Conservation (phyloP, 2,113 vertebrate species). For the Xiphias gladius region DNA sequence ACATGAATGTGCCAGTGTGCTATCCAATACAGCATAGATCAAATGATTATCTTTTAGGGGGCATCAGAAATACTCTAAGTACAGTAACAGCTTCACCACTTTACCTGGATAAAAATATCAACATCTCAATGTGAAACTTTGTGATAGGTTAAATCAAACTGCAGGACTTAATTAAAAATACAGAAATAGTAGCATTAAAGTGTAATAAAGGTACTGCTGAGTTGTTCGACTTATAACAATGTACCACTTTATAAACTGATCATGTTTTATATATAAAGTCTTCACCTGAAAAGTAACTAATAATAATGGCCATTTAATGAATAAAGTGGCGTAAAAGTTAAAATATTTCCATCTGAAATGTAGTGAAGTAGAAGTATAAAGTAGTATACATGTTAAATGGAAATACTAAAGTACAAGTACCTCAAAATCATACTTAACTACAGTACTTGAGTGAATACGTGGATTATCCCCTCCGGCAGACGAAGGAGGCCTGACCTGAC, state of each 20-base stretch:
- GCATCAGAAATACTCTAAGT: no score
- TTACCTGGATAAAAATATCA: background rate
- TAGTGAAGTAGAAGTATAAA: background rate
- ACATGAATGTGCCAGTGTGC: background rate
- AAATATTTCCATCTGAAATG: background rate
- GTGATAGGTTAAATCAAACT: no score
- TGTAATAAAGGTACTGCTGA: background rate
- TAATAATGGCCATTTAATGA: no score
- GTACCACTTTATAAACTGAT: no score
- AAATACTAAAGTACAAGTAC: background rate
- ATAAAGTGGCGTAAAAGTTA: background rate
- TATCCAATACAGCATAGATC: no score
- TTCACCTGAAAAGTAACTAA: no score
- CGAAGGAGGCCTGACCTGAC: slow-evolving; percentile 15
- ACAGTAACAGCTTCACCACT: background rate
- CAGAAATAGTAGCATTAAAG: background rate
- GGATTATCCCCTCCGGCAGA: background rate
- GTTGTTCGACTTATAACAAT: background rate
- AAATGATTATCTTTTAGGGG: no score
- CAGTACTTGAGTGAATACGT: background rate
- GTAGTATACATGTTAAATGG: background rate
- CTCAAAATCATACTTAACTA: background rate
- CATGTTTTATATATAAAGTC: no score
- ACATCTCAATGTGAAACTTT: background rate
- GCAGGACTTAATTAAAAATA: background rate